Percentiles rank a stretch among this genome's conserved stretches.
These are phyloP conservation scores for Morpho deidamia DNA, from an alignment of 2,888 invertebrate species.

Conservation along the genomic window DNA sequence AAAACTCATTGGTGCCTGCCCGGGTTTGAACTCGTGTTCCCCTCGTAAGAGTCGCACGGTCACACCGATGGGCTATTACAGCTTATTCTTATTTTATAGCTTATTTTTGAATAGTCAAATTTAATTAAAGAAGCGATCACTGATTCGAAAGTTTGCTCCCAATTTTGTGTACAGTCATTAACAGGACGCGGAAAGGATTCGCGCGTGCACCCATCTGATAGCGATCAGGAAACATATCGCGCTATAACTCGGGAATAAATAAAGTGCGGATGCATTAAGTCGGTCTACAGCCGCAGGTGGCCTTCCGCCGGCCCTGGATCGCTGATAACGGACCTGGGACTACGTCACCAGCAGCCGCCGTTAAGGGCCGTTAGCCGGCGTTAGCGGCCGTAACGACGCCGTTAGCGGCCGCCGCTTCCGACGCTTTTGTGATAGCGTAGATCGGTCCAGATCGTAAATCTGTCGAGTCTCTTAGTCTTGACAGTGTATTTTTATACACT, in stretches of 20 bases:
- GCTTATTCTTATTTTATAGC: no score
- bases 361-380: constrained; percentile 65
- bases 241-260: constrained; percentile 57
- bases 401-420: constrained; percentile 70
- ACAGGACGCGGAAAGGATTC: constrained; percentile 22
- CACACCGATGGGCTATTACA: no score
- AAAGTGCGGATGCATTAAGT: constrained; percentile 74
- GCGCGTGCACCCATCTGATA: constrained; percentile 35
- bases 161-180: constrained; percentile 1
- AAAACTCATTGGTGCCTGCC: no score
- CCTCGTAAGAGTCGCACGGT: no score
- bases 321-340: constrained; percentile 45
- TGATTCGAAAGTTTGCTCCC: no score
- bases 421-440: constrained; percentile 49
- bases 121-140: no score
- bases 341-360: constrained; percentile 57
- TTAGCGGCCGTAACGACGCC: constrained; percentile 69
- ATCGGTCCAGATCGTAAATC: constrained; percentile 34
- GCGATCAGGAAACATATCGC: constrained; percentile 66
- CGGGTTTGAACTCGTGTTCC: no score
- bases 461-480: constrained; percentile 18
- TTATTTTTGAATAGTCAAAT: no score
- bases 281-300: constrained; percentile 64
- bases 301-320: constrained; percentile 62
- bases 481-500: neutral